A percentile compares a stretch with the other conserved stretches of the same genome.
phyloP scores from a whole-genome alignment of 1,140 invertebrate species.

The Drepana arcuata region DNA sequence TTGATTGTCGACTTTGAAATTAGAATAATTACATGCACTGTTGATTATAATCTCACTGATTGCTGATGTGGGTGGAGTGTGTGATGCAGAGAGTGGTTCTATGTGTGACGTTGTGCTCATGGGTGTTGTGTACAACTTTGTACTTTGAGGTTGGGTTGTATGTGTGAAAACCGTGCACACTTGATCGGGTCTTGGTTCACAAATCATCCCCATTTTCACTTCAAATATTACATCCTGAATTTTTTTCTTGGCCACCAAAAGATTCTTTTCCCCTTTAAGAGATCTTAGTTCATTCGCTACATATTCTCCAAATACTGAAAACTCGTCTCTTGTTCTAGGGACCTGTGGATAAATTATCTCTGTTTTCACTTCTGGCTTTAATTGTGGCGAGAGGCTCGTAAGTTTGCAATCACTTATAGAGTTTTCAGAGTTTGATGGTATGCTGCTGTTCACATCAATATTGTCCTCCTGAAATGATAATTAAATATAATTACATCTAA shows the following conservation, averaged over 20 bases:
- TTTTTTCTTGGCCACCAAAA: slow-evolving; percentile 59
- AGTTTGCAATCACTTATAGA: slow-evolving; percentile 31
- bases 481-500: neutral
- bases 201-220: slow-evolving; percentile 61
- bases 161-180: slow-evolving; percentile 39
- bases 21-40: slow-evolving; percentile 50
- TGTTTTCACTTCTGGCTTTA: too few species aligned
- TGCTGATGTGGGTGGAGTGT: slow-evolving; percentile 42
- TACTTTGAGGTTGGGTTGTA: slow-evolving; percentile 31
- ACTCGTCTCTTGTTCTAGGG: slow-evolving; percentile 45
- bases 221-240: slow-evolving; percentile 67
- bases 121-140: slow-evolving; percentile 46
- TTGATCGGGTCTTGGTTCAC: slow-evolving; percentile 37
- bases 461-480: slow-evolving; percentile 35
- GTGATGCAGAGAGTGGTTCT: slow-evolving; percentile 31
- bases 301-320: slow-evolving; percentile 61
- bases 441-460: slow-evolving; percentile 26
- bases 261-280: slow-evolving; percentile 56
- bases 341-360: slow-evolving; percentile 27
- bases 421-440: slow-evolving; percentile 21
- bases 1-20: slow-evolving; percentile 60
- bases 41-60: slow-evolving; percentile 61
- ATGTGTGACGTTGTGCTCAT: slow-evolving; percentile 41
- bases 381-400: slow-evolving; percentile 33
- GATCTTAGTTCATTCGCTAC: slow-evolving; percentile 57